These are phyloP conservation scores for Furnarius figulus DNA, from an alignment of 2,113 vertebrate species.

Conservation along the genomic window DNA sequence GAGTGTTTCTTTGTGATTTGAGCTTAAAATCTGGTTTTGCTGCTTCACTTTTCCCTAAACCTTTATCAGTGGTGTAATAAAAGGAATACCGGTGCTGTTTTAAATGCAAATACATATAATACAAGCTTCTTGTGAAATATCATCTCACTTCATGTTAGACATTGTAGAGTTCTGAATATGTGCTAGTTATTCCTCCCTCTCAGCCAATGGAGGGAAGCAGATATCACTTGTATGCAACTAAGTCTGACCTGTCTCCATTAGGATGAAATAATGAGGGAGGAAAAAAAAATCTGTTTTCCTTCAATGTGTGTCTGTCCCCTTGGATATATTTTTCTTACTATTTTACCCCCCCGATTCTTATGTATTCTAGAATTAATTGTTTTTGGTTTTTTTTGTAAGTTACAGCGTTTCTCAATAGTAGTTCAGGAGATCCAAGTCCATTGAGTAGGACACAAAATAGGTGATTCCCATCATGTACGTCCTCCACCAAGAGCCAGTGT, in stretches of 20 bases:
- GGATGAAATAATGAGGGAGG: neutral
- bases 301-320: neutral
- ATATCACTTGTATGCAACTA: neutral
- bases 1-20: neutral
- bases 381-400: neutral
- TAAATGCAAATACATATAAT: neutral
- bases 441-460: neutral
- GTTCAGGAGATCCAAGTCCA: neutral
- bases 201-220: neutral
- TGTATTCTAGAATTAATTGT: neutral
- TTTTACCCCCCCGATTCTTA: neutral
- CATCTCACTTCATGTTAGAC: neutral
- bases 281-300: neutral
- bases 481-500: neutral
- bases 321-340: neutral
- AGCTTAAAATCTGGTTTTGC: neutral
- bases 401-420: neutral
- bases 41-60: neutral
- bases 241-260: neutral
- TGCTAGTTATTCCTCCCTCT: neutral
- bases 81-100: neutral
- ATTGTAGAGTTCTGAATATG: neutral
- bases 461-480: fast-evolving
- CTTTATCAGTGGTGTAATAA: neutral
- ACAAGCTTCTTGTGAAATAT: neutral